These are phyloP conservation scores for Teleopsis dalmanni DNA, from an alignment of 1,140 invertebrate genomes.

Conservation along the genomic window DNA sequence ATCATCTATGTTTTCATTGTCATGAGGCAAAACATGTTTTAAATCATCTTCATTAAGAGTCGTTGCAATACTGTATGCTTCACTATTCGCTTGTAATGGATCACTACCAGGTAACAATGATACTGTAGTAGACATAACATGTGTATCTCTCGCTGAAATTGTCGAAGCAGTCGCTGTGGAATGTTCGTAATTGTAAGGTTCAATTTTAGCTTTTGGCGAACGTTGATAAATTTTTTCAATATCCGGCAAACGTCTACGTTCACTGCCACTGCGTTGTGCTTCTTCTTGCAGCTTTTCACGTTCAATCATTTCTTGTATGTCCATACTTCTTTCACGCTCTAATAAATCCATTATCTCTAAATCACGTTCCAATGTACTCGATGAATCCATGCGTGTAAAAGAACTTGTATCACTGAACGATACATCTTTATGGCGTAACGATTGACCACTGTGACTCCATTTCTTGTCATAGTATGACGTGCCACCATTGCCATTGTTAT, in stretches of 20 bases:
- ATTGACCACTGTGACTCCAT: conserved; percentile 8
- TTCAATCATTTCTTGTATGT: conserved; percentile 37
- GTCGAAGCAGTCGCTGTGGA: conserved; percentile 8
- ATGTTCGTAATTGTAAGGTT: conserved; percentile 12
- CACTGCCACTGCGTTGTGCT: conserved; percentile 13
- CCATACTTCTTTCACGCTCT: conserved; percentile 41
- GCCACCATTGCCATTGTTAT: conserved; percentile 6
- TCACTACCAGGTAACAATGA: conserved; percentile 28
- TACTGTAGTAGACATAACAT: not conserved
- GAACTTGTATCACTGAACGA: conserved; percentile 37
- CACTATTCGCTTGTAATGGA: conserved; percentile 12
- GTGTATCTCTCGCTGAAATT: conserved; percentile 3
- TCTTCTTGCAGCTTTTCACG: conserved; percentile 30
- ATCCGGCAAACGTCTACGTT: conserved; percentile 31
- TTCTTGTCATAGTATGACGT: conserved; percentile 4
- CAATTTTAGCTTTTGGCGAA: conserved; percentile 25
- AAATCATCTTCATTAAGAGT: conserved; percentile 3
- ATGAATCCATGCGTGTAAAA: conserved; percentile 26
- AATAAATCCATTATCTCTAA: conserved; percentile 41
- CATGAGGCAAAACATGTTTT: conserved; percentile 2
- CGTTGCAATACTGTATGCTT: conserved; percentile 3
- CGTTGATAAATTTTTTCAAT: conserved; percentile 37
- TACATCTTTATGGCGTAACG: conserved; percentile 25
- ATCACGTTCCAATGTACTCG: conserved; percentile 38
- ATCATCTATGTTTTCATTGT: conserved; percentile 23